Base-by-base conservation (phyloP, 1,140 invertebrate species). In the Drosophila tristis region DNA sequence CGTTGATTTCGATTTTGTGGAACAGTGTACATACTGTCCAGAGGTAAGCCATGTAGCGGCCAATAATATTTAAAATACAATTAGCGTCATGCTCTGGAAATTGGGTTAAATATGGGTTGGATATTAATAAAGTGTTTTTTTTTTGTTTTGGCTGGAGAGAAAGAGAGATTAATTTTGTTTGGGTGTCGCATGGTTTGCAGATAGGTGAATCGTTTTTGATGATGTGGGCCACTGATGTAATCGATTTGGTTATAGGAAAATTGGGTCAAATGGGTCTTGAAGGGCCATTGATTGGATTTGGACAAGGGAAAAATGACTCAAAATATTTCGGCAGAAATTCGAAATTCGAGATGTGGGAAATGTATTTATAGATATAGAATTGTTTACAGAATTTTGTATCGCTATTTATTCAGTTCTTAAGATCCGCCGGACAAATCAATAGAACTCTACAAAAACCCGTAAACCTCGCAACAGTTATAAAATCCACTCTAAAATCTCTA, bases 31-130 rank as follows among this genome's bases (percentile, higher is more conserved):
- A 29, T 7, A 29, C 6, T 51, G 26, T 16, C 42, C 16, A 23
- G 68, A 78, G 81, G 82, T 86, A 75, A 89, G 82, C 62, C 45
- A 65, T 67, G 29, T 50, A 54, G 57, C 4, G 11, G 58, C 62
- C 42, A 61, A 79, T 62, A 67, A 61, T 67, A 82, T 82, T 79
- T 82, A 82, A 65, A 72, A 70, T 70, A 65, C 65, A 87, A 87
- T 87, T 87, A 87, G 79, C 75, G 84, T 87, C 84, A 82, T 79
- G 82, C 84, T 82, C 84, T 73, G 75, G 43, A 89, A 87, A 87
- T 82, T 82, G 79, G 75, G 71, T 82, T 87, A 87, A 87, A 78
- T 71, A 81, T 74, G 35, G 35, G 35, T 13, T 74, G 74, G 58
- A 79, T 59, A 87, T 86, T 78, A 78, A 78, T 82, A 65, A 62